Base-by-base conservation (phyloP, 2,888 invertebrate species). In the Hydraecia micacea region DNA sequence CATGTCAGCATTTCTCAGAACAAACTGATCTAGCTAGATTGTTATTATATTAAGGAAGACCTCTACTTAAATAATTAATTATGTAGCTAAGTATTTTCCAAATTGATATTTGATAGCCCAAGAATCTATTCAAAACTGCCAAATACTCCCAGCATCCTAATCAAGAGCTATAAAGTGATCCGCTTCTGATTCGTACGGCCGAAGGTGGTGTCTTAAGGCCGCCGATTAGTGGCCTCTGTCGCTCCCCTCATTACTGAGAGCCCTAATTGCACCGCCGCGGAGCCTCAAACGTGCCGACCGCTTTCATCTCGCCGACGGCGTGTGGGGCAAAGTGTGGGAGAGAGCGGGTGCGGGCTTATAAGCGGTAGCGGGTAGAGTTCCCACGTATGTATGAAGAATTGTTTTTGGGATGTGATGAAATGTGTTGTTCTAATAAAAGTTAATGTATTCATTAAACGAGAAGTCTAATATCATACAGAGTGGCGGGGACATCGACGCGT, bases 151-250 rank as follows among this genome's bases (percentile, higher is more conserved):
- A 80, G 75, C 73, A 70, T 82, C 77, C 88, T 86, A 88, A 88
- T 88, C 88, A 89, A 89, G 79, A 72, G 75, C 80, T 69, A 88
- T 90, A 88, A 87, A 83, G 75, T 85, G 86, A 85, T 86, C 83
- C 83, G 86, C 88, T 89, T 87, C 88, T 86, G 88, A 88, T 91
- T 87, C 83, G 80, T 85, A 63, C 78, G 72, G 71, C 80, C 81
- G 72, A 75, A 82, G 85, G 81, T 86, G 86, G 87, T 82, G 86
- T 83, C 80, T 88, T 85, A 83, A 86, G 88, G 84, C 87, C 77
- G 90, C 90, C 94, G 95, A 95, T 96, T 96, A 96, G 96, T 92
- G 95, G 94, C 93, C 84, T 93, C 94, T 96, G 96, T 96, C 96
- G 96, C 94, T 93, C 90, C 94, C 93, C 96, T 96, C 95, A 96